phyloP scores from a whole-genome alignment of 2,797 vertebrate species.

The Gorsachius magnificus region DNA sequence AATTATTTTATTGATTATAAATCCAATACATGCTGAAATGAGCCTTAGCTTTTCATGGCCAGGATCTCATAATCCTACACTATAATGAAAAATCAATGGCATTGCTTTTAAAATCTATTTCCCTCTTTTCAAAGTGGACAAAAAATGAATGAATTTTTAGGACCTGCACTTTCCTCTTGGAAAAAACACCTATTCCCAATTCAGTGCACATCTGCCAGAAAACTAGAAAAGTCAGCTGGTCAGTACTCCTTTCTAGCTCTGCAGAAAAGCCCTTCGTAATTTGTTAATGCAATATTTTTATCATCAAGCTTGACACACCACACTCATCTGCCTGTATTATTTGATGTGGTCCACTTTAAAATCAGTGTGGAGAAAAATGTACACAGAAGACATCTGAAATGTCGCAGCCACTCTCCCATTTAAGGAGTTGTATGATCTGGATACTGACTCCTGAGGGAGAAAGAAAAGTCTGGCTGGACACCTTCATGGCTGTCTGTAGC shows the following conservation, averaged over 20 bases:
- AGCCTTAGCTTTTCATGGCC: conserved; percentile 65
- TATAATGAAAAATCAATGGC: conserved; percentile 39
- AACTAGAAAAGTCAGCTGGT: background rate
- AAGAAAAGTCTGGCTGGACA: background rate
- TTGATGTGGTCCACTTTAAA: background rate
- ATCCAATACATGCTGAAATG: conserved; percentile 64
- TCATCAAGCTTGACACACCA: background rate
- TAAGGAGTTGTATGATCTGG: background rate
- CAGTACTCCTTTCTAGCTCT: background rate
- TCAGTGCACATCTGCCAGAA: background rate
- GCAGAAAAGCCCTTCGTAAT: background rate
- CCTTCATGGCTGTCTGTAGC: background rate
- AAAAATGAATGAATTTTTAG: background rate
- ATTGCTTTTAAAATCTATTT: conserved; percentile 8
- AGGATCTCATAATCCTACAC: conserved; percentile 61
- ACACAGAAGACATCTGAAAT: background rate
- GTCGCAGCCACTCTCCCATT: background rate
- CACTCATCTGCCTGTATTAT: background rate
- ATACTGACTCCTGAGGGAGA: background rate
- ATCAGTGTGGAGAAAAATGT: fast-evolving
- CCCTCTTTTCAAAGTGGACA: background rate
- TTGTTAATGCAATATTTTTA: background rate
- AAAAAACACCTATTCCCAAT: background rate
- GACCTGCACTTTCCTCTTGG: background rate
- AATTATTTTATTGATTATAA: conserved; percentile 79